phyloP scores from a whole-genome alignment of 2,888 invertebrate species.

The Nowickia ferox region DNA sequence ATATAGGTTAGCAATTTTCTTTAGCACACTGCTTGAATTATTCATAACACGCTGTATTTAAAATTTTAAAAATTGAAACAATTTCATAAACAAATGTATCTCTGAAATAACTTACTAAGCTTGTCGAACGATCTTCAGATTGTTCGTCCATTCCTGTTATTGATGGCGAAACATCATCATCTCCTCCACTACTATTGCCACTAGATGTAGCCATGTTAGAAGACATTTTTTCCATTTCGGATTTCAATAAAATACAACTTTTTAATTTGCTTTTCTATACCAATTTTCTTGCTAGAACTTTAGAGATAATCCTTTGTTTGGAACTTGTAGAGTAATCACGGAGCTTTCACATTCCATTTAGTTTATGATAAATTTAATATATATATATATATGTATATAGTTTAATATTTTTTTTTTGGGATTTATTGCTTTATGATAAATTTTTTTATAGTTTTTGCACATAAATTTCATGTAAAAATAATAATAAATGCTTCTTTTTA shows the following conservation, averaged over 20 bases:
- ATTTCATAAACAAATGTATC: background rate
- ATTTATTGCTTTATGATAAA: background rate
- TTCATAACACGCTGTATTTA: conserved; percentile 87
- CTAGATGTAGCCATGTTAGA: conserved; percentile 45
- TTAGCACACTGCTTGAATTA: conserved; percentile 91
- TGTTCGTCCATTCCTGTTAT: conserved; percentile 67
- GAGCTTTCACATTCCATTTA: conserved; percentile 1
- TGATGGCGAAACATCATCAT: conserved; percentile 51
- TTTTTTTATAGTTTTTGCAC: background rate
- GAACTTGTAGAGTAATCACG: background rate
- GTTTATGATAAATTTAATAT: background rate
- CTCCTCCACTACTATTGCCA: conserved; percentile 58
- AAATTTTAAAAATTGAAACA: background rate
- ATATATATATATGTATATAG: background rate
- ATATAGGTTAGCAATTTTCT: conserved; percentile 92
- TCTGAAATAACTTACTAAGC: conserved; percentile 63
- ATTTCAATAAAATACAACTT: background rate
- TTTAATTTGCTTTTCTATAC: background rate
- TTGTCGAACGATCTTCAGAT: conserved; percentile 68
- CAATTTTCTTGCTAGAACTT: background rate
- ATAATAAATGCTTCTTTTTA: conserved; percentile 28
- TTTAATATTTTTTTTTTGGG: background rate
- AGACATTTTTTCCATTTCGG: conserved; percentile 55
- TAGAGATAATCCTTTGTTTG: background rate
- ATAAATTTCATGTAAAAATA: conserved; percentile 14